Evolutionary conservation across 2,888 invertebrate species (phyloP), one percentile per base, ranked within the genome.

Genomic region (Chesias legatella): DNA sequence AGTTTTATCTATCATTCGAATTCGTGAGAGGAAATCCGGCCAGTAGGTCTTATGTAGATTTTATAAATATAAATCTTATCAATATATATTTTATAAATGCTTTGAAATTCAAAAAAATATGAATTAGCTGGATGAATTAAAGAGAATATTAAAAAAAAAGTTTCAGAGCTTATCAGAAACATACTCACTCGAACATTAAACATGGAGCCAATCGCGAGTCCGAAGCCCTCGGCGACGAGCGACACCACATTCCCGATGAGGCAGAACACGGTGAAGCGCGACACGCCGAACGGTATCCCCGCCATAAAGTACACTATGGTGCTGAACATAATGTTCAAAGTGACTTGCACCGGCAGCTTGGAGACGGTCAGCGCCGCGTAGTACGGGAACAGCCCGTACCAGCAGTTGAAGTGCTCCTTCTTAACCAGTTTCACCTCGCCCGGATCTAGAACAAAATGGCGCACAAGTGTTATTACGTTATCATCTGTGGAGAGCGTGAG

Each of bases 161-260:
- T n/a, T n/a, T n/a, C n/a, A n/a, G n/a, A n/a, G n/a, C n/a, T n/a
- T n/a, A n/a, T n/a, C n/a, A n/a, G n/a, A n/a, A n/a, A 29, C 10
- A 32, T 33, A 42, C 90, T 88, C 64, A 93, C 93, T 55, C 90
- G 90, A 38, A 92, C 88, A 63, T 85, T 92, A 53, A 92, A 92
- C 6, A 91, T 77, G 1, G 92, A 91, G 34, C 95, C 95, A 56
- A 95, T 94, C 0, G 94, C 91, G 45, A 95, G 67, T 0, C 95
- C 95, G 68, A 95, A 89, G 21, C 94, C 94, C 68, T 95, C 95
- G 9, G 94, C 92, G 0, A 92, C 92, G 25, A 95, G 78, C 0
- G 94, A 93, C 6, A 93, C 92, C 37, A 92, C 81, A 33, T 93
- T 90, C 0, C 92, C 92, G 13, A 94, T 89, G 0, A 92, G 62